Conservation (phyloP, 2,888 invertebrate species). For the Drosophila setosimentum region DNA sequence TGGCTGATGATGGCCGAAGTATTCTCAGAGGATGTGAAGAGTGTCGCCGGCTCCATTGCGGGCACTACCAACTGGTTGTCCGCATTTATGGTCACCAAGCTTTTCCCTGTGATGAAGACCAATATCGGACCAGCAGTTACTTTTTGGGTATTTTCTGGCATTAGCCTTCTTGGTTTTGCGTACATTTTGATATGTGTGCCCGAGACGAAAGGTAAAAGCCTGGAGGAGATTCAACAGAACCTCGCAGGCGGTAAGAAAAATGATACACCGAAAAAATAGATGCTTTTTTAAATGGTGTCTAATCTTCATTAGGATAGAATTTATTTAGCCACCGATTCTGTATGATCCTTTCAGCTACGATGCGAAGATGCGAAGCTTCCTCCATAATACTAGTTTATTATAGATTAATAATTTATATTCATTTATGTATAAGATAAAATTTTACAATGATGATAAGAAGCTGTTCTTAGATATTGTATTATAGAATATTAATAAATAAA, state of each 20-base stretch:
- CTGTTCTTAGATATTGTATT: background rate
- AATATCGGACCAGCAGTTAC: constrained; percentile 88
- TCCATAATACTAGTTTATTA: background rate
- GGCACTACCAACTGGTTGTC: constrained; percentile 92
- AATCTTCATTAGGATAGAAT: background rate
- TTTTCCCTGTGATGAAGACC: constrained; percentile 87
- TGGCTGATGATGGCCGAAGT: constrained; percentile 90
- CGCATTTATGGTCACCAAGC: constrained; percentile 91
- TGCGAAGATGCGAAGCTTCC: background rate
- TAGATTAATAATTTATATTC: background rate
- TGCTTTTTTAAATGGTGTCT: background rate
- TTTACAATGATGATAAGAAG: background rate
- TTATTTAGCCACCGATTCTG: background rate
- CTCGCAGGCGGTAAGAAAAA: constrained; percentile 49
- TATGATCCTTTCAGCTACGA: background rate
- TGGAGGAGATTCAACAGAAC: constrained; percentile 74
- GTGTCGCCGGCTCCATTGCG: constrained; percentile 90
- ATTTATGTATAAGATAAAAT: background rate
- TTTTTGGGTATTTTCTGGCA: constrained; percentile 90
- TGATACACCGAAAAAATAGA: background rate
- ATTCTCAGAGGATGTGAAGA: constrained; percentile 91
- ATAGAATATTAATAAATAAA: background rate
- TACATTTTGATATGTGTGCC: constrained; percentile 88
- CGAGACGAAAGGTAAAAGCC: constrained; percentile 86
- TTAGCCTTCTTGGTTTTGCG: constrained; percentile 88